Percentiles rank a stretch among this genome's conserved stretches.
Evolutionary conservation across 2,113 vertebrate genomes (phyloP).

Genomic region (Echinops telfairi): DNA sequence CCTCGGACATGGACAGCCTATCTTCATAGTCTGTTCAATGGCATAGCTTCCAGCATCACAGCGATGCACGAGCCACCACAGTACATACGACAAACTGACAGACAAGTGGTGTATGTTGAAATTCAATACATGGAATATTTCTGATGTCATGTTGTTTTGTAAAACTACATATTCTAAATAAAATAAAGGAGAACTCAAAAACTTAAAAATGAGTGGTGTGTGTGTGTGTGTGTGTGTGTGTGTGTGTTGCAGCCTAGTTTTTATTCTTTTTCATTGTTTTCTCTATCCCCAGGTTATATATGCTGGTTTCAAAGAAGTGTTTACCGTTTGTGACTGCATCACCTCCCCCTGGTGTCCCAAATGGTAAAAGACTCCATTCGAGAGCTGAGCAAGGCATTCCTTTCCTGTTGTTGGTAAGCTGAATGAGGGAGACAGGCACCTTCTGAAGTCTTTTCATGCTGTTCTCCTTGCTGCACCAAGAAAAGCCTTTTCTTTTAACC

Average conservation of each 20-base stretch:
- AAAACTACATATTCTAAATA: not conserved
- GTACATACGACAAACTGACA: no score
- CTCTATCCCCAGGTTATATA: not conserved
- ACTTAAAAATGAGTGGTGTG: not conserved
- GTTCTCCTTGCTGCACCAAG: slow-evolving; percentile 79
- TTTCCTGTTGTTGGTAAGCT: slow-evolving; percentile 79
- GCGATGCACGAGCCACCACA: no score
- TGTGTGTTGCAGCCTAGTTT: slow-evolving; percentile 11
- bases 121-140: not conserved
- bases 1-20: no score
- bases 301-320: not conserved
- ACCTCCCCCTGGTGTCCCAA: slow-evolving; percentile 82
- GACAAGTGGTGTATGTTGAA: not conserved
- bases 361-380: slow-evolving; percentile 77
- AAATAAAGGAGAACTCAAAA: not conserved
- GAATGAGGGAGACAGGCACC: slow-evolving; percentile 73
- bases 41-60: no score
- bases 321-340: slow-evolving; percentile 66
- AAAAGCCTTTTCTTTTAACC: slow-evolving; percentile 86
- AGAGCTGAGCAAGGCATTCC: slow-evolving; percentile 62
- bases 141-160: not conserved
- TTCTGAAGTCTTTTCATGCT: slow-evolving; percentile 85
- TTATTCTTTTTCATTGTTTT: slow-evolving; percentile 18
- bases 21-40: no score
- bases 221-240: not conserved